Evolutionary conservation across 2,888 invertebrate species (phyloP).

Genomic region (Pterostichus madidus): DNA sequence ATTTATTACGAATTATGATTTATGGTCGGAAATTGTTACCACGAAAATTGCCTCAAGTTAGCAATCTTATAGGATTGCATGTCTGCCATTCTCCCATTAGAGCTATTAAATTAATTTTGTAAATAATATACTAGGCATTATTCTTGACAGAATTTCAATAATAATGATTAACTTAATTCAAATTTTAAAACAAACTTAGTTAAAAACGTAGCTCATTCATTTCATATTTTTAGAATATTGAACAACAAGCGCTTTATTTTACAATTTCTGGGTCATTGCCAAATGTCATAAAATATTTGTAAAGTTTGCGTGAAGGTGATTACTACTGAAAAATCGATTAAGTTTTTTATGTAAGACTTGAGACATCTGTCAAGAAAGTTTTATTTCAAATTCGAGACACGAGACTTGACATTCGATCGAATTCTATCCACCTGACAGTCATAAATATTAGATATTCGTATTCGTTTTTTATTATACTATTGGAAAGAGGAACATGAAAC

Average conservation of each 20-base stretch:
- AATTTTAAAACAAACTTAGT: neutral
- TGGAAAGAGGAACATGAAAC: too few species aligned
- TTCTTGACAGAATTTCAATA: slow-evolving; percentile 8
- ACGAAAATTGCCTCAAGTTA: slow-evolving; percentile 20
- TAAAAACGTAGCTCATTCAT: neutral
- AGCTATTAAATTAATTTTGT: slow-evolving; percentile 24
- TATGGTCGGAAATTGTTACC: neutral
- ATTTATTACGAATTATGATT: slow-evolving; percentile 3
- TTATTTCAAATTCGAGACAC: neutral
- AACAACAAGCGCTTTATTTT: neutral
- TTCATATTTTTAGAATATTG: neutral
- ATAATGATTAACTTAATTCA: too few species aligned
- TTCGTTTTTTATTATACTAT: neutral
- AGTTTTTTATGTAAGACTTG: slow-evolving; percentile 20
- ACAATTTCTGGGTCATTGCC: slow-evolving; percentile 46
- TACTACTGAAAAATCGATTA: slow-evolving; percentile 40
- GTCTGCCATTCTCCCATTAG: slow-evolving; percentile 3
- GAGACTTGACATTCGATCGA: neutral
- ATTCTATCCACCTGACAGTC: slow-evolving; percentile 14
- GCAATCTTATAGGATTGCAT: slow-evolving; percentile 8
- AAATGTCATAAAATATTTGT: slow-evolving; percentile 38
- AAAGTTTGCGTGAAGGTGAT: neutral
- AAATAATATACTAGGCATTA: neutral
- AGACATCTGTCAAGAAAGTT: slow-evolving; percentile 18
- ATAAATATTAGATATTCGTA: neutral